Base-by-base conservation (phyloP, 35 echinoderm and acorn worm genomes). In the Apostichopus californicus region DNA sequence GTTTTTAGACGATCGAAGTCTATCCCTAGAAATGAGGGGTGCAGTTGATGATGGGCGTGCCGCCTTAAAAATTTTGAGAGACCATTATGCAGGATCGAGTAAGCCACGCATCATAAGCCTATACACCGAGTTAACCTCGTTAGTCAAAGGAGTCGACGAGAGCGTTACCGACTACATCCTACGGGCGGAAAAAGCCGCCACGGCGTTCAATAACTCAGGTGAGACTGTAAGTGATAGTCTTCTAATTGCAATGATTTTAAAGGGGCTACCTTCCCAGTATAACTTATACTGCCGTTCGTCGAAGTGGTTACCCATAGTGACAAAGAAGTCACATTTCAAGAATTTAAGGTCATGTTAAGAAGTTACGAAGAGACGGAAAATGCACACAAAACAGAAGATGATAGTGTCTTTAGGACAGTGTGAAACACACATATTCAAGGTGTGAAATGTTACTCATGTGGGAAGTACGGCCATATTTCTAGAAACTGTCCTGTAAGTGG, bases 1-100 rank as follows among this genome's bases (percentile, higher is more conserved):
- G 13, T 93, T 58, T 72, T n/a, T 93, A 54, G 92, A 93, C 57
- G 92, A 93, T 65, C 54, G 85, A 55, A 88, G 92, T 55, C 24
- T 93, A 77, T 93, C 86, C 11, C 73, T 93, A 12, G 83, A 89
- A 4, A 93, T 93, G 54, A 77, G 89, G 60, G 93, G 91, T 53
- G 88, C 93, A 15, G 20, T 15, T 3, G 90, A 95, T 80, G 90
- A 95, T 81, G 90, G 90, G 3, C 53, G 94, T 20, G 70, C 65
- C 15, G 83, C 90, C 13, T 63, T 95, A 15, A 34, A 72, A 80
- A 95, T 92, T 55, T 58, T 95, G 15, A 86, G 90, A 17, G 53
- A 91, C 1, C 94, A 95, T 81, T 95, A 92, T 25, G 80, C 75
- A 61, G 81, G 89, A 10, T 55, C 55, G 56, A 92, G 94, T 58